Base-by-base conservation (phyloP, 1,140 invertebrate species). In the Akabosia matsudoensis region DNA sequence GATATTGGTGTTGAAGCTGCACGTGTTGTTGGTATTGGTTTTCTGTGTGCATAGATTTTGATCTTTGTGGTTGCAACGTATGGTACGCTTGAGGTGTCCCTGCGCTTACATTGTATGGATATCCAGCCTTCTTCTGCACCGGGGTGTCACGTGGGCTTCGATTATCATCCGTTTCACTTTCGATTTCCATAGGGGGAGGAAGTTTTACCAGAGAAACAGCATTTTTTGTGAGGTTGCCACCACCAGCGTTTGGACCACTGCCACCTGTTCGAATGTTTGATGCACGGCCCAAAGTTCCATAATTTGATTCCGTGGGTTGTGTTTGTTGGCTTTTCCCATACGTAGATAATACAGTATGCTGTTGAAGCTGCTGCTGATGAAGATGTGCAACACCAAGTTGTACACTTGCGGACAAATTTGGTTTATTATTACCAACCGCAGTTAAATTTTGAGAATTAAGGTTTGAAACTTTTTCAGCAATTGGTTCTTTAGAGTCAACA, bases 181-280 rank as follows among this genome's bases (percentile, higher is more conserved):
- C 90, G 52, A 89, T 90, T 83, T 94, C 92, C 37, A 93, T 88
- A 1, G 92, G 92, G 26, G 92, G 92, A 52, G 93, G 93, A 54
- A 94, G 84, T 82, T 92, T 91, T 7, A 91, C 91, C 33, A 94
- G 84, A 26, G 91, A 92, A 22, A 93, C 92, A 1, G 91, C 91
- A 82, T 90, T 90, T 79, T 90, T 87, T 1, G 89, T 90, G 0
- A 90, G 80, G 13, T 80, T 82, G 30, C 83, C 81, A 0, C 76
- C 73, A 10, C 33, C 37, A 34, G 67, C 16, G 28, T 70, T 31
- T 34, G 51, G 30, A 31, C 71, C 70, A 54, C 51, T 72, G 30
- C 76, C 70, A 0, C 75, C 61, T 22, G 74, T 26, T 14, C 78
- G 73, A 24, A 45, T 33, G 31, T n/a, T 18, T 37, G 33, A 28